Conservation (phyloP, 2,113 vertebrate genomes). For the Pungitius pungitius region DNA sequence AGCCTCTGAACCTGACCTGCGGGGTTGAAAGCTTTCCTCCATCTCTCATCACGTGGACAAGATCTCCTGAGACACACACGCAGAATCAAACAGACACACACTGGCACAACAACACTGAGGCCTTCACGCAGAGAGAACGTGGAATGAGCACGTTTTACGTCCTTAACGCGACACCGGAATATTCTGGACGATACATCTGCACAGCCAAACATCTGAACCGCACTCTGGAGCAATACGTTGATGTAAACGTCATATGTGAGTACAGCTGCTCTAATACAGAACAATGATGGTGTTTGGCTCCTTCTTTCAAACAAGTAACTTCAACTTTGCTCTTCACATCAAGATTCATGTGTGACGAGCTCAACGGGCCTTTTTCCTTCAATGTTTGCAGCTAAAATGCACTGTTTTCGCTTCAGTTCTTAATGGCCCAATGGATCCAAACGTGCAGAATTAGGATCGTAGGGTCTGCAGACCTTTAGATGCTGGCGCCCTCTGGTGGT, state of each 20-base stretch:
- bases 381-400: neutral
- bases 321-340: neutral
- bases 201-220: constrained; percentile 13
- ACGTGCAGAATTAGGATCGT: neutral
- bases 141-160: constrained; percentile 2
- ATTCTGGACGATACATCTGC: constrained; percentile 61
- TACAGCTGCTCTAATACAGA: neutral
- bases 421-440: neutral
- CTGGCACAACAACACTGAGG: neutral
- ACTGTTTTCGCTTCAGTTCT: neutral
- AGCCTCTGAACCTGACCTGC: constrained; percentile 50
- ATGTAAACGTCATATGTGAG: constrained; percentile 44
- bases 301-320: neutral
- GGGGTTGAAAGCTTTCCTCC: constrained; percentile 52
- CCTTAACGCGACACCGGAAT: neutral
- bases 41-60: constrained; percentile 38
- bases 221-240: neutral
- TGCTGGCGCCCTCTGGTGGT: neutral
- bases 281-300: neutral
- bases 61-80: neutral
- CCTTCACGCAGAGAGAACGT: neutral
- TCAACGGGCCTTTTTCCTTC: neutral
- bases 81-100: neutral
- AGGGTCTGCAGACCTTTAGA: neutral
- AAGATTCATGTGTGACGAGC: neutral